These are phyloP conservation scores for Oophaga sylvatica DNA, from an alignment of 2,797 vertebrate species.

Conservation along the genomic window DNA sequence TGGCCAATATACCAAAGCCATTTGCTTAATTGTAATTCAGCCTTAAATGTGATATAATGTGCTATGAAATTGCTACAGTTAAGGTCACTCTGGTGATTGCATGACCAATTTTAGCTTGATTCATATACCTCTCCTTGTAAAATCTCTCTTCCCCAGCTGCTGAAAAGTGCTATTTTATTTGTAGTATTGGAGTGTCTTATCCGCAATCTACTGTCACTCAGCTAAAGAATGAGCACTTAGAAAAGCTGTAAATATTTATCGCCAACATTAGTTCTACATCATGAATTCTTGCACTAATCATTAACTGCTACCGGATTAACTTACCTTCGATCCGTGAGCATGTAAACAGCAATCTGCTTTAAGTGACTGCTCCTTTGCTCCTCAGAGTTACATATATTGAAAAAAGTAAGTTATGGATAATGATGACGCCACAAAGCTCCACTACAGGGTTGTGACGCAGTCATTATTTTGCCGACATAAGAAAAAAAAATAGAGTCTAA, in stretches of 20 bases:
- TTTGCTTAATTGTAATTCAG: conserved; percentile 57
- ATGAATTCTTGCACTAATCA: conserved; percentile 58
- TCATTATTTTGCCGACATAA: too few relatives aligned
- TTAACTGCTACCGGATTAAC: conserved; percentile 55
- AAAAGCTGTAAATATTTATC: conserved; percentile 61
- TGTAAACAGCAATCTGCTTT: conserved; percentile 53
- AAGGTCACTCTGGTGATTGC: conserved; percentile 52
- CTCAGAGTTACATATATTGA: not conserved
- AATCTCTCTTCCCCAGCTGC: conserved; percentile 44
- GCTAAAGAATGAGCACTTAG: conserved; percentile 55
- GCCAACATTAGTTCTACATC: conserved; percentile 58
- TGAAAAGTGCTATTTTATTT: conserved; percentile 49
- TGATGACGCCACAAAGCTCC: not conserved
- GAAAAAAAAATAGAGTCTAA: too few relatives aligned
- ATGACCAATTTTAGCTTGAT: conserved; percentile 54
- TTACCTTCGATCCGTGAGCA: conserved; percentile 56
- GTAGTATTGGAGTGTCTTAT: conserved; percentile 34
- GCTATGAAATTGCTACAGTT: conserved; percentile 54
- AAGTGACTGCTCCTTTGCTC: conserved; percentile 27
- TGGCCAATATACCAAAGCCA: conserved; percentile 47
- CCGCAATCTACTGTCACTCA: conserved; percentile 41
- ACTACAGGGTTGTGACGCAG: too few relatives aligned
- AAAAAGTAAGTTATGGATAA: not conserved
- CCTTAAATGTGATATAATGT: conserved; percentile 54
- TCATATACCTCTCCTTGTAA: conserved; percentile 44